Evolutionary conservation across 2,797 vertebrate species (phyloP), one percentile per base, ranked within the genome.

Genomic region (Cephalopachus bancanus): DNA sequence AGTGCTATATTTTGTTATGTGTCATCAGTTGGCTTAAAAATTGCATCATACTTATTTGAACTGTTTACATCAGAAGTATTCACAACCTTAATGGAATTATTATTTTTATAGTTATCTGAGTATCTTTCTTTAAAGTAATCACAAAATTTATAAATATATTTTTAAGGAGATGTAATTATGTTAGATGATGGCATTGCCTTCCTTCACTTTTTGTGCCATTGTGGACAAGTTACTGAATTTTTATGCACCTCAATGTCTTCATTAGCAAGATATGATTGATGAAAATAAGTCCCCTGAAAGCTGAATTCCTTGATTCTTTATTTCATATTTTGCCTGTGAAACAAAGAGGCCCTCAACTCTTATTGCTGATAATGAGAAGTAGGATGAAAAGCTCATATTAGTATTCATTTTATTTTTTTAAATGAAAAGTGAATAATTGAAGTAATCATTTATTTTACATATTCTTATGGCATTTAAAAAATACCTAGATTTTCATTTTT

Each of bases 151-250:
- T 60, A 75, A 51, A 11, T 1, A 1, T 10, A 20, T 20, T 37
- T 71, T 69, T 69, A 14, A 26, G 30, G 5, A 0, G 57, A 4
- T 15, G 1, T 11, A 5, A 19, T 4, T 1, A 11, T 5, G 20
- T 5, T 17, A 0, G 0, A 0, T 5, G 53, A 2, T 10, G 2
- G 10, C 6, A 5, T 4, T 24, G 1, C 11, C 9, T 60, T 22
- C 44, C 22, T 11, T 49, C 0, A 0, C 16, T 28, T 8, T 28
- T 14, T 8, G 15, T 9, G 4, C 7, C 8, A 1, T 5, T 1
- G 1, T 15, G n/a, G 28, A 3, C 7, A 17, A 65, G 33, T 49
- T 4, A 5, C 49, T 51, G 59, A 30, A 4, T n/a, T 3, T 53
- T 9, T 19, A 9, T 80, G 53, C 37, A 26, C 28, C n/a, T 65